Base-by-base conservation (phyloP, 2,797 vertebrate species). In the Hipposideros larvatus region DNA sequence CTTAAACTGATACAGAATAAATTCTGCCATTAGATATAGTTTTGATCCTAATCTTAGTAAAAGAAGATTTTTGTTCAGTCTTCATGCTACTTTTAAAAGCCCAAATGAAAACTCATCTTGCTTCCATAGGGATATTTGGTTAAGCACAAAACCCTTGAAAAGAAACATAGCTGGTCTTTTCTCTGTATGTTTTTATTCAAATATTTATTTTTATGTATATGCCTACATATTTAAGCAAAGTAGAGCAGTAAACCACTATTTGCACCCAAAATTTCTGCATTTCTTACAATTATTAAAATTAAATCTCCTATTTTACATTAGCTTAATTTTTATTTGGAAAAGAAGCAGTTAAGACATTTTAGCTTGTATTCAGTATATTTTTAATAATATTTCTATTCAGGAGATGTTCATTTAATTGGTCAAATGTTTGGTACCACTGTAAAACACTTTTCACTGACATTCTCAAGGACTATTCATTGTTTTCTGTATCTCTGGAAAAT, bases 401-500 rank as follows among this genome's bases (percentile, higher is more conserved):
- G 4, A 41, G 16, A 34, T 70, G 87, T 78, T 88, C 78, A 90
- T 91, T 96, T 90, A 94, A 78, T 94, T 94, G 87, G 68, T 78
- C 85, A 95, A 59, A 97, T 96, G 84, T 96, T 93, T 96, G 90
- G 51, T 97, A 65, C 68, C 53, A 82, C 41, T 92, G 48, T 70
- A 77, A 94, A 95, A 87, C 57, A 71, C 91, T 91, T 96, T 96
- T 95, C 89, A 86, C 83, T 93, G 83, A 41, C 70, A 61, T 94
- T 95, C 89, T 96, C 95, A 97, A 98, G 93, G 96, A 94, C 96
- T 97, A 65, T 21, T 82, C 75, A 93, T 96, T 97, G 94, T 97
- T 97, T 95, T 92, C 73, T 83, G 41, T 93, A 79, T 41, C 84
- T 95, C 90, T 94, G 53, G 77, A 79, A 96, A 94, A 26, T 94